Evolutionary conservation across 2,113 vertebrate genomes (phyloP).

Genomic region (Porphyrio hochstetteri): DNA sequence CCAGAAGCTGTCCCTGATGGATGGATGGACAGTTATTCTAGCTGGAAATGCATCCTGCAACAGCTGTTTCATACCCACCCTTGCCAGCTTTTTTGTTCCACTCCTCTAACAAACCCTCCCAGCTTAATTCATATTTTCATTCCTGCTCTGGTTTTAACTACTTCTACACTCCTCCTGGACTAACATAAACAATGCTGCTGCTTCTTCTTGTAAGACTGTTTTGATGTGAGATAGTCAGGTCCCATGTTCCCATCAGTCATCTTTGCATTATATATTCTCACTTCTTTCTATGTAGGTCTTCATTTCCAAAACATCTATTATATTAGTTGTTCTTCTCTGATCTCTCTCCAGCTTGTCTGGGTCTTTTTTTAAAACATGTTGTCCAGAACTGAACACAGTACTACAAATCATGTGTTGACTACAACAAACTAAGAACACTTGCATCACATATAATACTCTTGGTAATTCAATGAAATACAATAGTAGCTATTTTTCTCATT

Average conservation of each 20-base stretch:
- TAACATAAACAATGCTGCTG: background rate
- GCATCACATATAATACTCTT: background rate
- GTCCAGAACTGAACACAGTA: background rate
- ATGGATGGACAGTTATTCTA: background rate
- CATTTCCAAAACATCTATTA: slow-evolving; percentile 29
- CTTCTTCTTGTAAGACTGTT: background rate
- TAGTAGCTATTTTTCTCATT: slow-evolving; percentile 14
- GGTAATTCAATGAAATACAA: background rate
- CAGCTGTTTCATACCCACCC: background rate
- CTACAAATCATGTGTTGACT: slow-evolving; percentile 26
- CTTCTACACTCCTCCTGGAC: background rate
- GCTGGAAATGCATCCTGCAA: background rate
- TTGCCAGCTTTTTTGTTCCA: background rate
- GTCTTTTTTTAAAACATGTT: background rate
- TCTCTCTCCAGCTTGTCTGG: slow-evolving; percentile 15
- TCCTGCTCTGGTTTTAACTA: background rate
- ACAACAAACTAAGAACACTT: slow-evolving; percentile 14
- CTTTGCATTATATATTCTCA: background rate
- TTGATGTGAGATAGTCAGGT: background rate
- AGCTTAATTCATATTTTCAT: background rate
- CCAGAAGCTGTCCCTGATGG: background rate
- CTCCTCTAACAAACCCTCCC: background rate
- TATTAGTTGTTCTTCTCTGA: slow-evolving; percentile 24
- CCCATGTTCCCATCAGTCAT: slow-evolving; percentile 12
- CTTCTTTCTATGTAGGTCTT: slow-evolving; percentile 14